A percentile compares a stretch with the other conserved stretches of the same genome.
Conservation (phyloP, 1,140 invertebrate species). For the Pseudachorutes palmiensis region DNA sequence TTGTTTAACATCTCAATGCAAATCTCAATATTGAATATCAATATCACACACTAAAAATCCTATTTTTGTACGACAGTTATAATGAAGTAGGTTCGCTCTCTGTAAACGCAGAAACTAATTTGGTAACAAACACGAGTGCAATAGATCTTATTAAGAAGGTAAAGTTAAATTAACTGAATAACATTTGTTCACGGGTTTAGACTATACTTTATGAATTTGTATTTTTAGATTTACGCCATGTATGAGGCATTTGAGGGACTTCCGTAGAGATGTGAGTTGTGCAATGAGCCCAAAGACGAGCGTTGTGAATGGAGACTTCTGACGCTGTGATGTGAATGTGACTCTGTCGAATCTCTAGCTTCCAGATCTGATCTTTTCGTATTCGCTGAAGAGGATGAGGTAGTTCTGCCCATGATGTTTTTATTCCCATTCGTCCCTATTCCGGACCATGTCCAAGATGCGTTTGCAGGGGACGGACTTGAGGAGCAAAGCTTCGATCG, state of each 20-base stretch:
- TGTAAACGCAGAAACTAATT: background rate
- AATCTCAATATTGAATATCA: too few relatives aligned
- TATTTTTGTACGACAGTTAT: background rate
- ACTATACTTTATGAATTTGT: too few relatives aligned
- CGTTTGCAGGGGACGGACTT: conserved; percentile 11
- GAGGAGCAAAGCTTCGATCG: conserved; percentile 24
- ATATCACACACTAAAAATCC: too few relatives aligned
- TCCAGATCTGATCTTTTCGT: conserved; percentile 36
- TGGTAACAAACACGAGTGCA: background rate
- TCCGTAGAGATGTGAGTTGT: background rate
- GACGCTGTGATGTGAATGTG: conserved; percentile 8
- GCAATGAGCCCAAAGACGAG: background rate
- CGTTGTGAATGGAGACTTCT: conserved; percentile 6
- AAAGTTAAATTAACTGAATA: too few relatives aligned
- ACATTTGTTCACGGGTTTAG: too few relatives aligned
- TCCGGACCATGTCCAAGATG: conserved; percentile 38
- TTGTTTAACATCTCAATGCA: too few relatives aligned
- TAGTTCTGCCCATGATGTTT: conserved; percentile 28
- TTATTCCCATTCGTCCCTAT: conserved; percentile 27
- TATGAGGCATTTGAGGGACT: background rate
- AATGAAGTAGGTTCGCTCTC: background rate
- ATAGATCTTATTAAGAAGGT: too few relatives aligned
- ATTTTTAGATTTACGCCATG: background rate
- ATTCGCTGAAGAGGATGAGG: conserved; percentile 30
- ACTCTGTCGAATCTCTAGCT: conserved; percentile 26